phyloP scores from a whole-genome alignment of 2,888 invertebrate species.

The Drosophila nr. fundita region DNA sequence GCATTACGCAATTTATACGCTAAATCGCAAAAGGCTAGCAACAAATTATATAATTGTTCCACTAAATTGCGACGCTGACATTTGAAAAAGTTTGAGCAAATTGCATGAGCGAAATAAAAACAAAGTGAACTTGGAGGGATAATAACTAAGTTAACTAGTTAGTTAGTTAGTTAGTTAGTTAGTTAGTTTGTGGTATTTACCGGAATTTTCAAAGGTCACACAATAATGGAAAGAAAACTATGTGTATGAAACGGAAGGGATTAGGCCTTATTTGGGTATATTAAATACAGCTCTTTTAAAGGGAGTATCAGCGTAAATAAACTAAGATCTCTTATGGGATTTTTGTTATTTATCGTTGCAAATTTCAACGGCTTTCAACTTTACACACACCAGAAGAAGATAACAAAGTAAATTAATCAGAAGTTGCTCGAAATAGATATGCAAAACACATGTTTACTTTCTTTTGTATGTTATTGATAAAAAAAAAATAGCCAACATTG shows the following conservation, averaged over 20 bases:
- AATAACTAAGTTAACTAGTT: constrained; percentile 35
- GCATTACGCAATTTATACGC: constrained; percentile 54
- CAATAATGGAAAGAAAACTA: neutral
- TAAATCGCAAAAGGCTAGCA: constrained; percentile 28
- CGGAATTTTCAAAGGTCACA: constrained; percentile 34
- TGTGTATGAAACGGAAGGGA: neutral
- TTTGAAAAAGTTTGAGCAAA: constrained; percentile 58
- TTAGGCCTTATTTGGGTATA: neutral
- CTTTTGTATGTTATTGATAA: neutral
- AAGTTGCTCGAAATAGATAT: neutral
- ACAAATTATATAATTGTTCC: constrained; percentile 64
- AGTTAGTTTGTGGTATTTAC: constrained; percentile 17
- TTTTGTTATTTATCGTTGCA: neutral
- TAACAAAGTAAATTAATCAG: neutral
- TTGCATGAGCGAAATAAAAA: constrained; percentile 31
- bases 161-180: neutral
- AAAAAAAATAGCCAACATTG: neutral
- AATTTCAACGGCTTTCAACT: neutral
- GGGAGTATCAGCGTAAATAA: neutral
- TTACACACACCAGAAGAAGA: neutral
- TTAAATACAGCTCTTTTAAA: neutral
- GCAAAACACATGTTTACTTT: neutral
- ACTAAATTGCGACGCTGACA: constrained; percentile 69
- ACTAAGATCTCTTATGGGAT: neutral
- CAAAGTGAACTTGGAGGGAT: constrained; percentile 16